Base-by-base conservation (phyloP, 2,888 invertebrate species). In the Phyto melanocephala region DNA sequence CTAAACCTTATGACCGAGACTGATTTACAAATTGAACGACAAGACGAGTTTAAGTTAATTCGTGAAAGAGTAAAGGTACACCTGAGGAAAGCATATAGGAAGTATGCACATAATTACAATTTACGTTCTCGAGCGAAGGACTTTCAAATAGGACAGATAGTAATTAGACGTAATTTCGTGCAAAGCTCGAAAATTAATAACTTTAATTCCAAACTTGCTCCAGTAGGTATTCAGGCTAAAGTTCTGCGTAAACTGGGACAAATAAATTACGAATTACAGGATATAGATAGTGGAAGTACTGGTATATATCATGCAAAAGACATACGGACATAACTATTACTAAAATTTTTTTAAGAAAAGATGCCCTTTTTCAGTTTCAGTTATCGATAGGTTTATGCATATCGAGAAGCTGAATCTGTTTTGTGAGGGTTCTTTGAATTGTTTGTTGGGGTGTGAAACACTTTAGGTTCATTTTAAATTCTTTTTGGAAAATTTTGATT, bases 201-300 rank as follows among this genome's bases (percentile, higher is more conserved):
- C 13, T 77, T 77, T 20, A 77, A 77, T 33, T 42, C 77, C 1
- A 77, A 77, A 50, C 35, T 76, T 33, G 76, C 67, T 24, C 67
- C 76, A 7, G 47, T 58, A 6, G 67, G 76, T 10, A 58, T 58
- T n/a, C 45, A 22, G 20, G 58, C 76, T 0, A 33, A 24, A 28
- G 54, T 75, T 54, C 33, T n/a, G n/a, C n/a, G n/a, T n/a, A n/a
- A n/a, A n/a, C n/a, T n/a, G n/a, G n/a, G n/a, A n/a, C n/a, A n/a
- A n/a, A n/a, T n/a, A n/a, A n/a, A n/a, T n/a, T n/a, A n/a, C n/a
- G n/a, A n/a, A n/a, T n/a, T n/a, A n/a, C n/a, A n/a, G n/a, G n/a
- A n/a, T n/a, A n/a, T n/a, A n/a, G n/a, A n/a, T n/a, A n/a, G n/a
- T n/a, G n/a, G 20, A 7, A 47, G 2, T 6, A 47, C 10, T 47